phyloP scores from a whole-genome alignment of 2,797 vertebrate genomes.

The Danionella dracula region DNA sequence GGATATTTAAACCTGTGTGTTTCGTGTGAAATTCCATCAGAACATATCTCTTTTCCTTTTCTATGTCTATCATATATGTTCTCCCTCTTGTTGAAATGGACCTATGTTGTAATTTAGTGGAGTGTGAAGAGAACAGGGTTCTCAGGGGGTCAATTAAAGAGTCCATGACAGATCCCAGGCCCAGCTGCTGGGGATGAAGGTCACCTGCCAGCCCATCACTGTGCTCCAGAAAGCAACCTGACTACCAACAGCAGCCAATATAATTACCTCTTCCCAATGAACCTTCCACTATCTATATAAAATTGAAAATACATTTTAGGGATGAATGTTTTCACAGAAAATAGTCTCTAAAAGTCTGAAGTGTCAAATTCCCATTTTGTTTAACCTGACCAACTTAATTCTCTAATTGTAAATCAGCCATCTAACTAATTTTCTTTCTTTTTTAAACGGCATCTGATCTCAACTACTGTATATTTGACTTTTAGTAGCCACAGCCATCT shows the following conservation, averaged over 20 bases:
- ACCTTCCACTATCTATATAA: not conserved
- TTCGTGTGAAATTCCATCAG: constrained; percentile 7
- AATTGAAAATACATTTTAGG: not conserved
- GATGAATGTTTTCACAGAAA: too few species aligned
- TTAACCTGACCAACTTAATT: too few species aligned
- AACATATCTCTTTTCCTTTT: constrained; percentile 1
- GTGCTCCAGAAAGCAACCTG: constrained; percentile 29
- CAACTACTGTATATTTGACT: too few species aligned
- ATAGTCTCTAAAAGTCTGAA: too few species aligned
- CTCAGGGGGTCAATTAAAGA: constrained; percentile 59
- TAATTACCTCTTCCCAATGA: not conserved
- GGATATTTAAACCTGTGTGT: constrained; percentile 16
- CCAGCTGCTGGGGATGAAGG: constrained; percentile 41
- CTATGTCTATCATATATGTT: not conserved
- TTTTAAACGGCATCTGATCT: too few species aligned
- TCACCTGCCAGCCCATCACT: constrained; percentile 61
- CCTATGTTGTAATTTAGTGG: constrained; percentile 56
- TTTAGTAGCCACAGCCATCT: too few species aligned
- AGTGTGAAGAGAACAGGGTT: constrained; percentile 40
- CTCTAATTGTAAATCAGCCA: too few species aligned
- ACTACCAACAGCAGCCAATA: constrained; percentile 6
- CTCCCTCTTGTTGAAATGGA: constrained; percentile 8
- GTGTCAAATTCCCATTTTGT: too few species aligned
- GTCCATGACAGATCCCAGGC: constrained; percentile 32
- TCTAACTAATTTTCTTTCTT: too few species aligned